phyloP scores from a whole-genome alignment of 1,140 invertebrate species.

The Leptopilina boulardi region DNA sequence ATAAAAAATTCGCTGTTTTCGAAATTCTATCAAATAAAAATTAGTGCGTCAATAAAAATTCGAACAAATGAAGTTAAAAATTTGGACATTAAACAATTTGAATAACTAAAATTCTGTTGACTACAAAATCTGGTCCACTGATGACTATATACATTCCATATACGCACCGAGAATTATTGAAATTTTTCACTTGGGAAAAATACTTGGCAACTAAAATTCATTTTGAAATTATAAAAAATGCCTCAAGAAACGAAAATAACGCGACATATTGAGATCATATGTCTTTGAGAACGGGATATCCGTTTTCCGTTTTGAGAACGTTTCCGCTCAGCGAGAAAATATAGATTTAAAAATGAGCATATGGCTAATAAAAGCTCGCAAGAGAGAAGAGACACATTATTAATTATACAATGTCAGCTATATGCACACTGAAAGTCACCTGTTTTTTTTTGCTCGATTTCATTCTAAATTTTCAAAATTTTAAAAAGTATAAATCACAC shows the following conservation, averaged over 20 bases:
- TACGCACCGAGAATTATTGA: no score
- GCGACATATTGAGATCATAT: constrained; percentile 23
- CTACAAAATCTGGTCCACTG: no score
- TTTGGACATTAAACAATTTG: no score
- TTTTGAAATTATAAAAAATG: not conserved
- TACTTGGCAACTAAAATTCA: not conserved
- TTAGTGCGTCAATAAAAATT: no score
- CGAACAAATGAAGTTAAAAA: no score
- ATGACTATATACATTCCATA: no score
- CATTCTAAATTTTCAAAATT: not conserved
- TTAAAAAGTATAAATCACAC: no score
- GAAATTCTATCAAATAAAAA: no score
- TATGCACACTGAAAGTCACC: not conserved
- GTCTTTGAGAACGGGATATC: constrained; percentile 19
- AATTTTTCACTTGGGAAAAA: not conserved
- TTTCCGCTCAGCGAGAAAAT: constrained; percentile 3
- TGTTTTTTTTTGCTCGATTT: not conserved
- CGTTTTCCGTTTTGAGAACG: constrained; percentile 25
- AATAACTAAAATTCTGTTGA: no score
- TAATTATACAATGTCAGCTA: not conserved
- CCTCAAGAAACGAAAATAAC: constrained; percentile 22
- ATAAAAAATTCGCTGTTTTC: no score
- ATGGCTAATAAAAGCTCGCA: constrained; percentile 21
- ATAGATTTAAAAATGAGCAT: constrained; percentile 14
- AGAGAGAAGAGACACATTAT: constrained; percentile 2